These are phyloP conservation scores for Rhodeus uyekii DNA, from an alignment of 2,797 vertebrate species.

Conservation along the genomic window DNA sequence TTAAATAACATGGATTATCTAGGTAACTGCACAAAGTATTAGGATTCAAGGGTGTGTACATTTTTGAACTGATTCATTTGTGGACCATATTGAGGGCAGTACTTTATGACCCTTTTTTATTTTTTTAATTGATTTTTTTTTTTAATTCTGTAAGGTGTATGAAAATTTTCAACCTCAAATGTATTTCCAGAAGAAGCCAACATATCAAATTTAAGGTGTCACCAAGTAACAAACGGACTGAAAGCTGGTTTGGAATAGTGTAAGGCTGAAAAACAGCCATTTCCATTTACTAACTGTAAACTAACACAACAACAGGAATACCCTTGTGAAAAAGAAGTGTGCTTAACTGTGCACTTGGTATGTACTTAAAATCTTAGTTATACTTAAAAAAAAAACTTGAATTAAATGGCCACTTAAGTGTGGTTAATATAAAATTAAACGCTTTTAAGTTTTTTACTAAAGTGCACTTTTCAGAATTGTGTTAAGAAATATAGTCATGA, in stretches of 20 bases:
- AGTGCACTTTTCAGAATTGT: not conserved
- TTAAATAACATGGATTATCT: not conserved
- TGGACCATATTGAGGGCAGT: not conserved
- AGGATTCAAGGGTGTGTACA: not conserved
- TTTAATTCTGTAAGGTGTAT: not conserved
- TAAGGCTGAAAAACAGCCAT: not conserved
- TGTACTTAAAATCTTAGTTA: not conserved
- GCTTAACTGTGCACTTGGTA: not conserved
- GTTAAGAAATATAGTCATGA: not conserved
- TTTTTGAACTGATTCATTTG: not conserved
- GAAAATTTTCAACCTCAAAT: not conserved
- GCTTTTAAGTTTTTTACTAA: not conserved
- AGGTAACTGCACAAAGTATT: not conserved
- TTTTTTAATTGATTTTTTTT: not conserved
- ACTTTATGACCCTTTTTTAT: not conserved
- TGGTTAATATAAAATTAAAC: not conserved
- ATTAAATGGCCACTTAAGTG: not conserved
- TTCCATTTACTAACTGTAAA: not conserved
- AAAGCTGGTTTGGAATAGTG: not conserved
- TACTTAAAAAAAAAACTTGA: not conserved
- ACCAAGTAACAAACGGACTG: not conserved
- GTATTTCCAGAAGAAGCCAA: not conserved
- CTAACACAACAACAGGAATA: not conserved
- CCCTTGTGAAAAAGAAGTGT: not conserved
- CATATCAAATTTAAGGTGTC: not conserved